phyloP scores from a whole-genome alignment of 1,140 invertebrate genomes.

The Drosophila elegans region DNA sequence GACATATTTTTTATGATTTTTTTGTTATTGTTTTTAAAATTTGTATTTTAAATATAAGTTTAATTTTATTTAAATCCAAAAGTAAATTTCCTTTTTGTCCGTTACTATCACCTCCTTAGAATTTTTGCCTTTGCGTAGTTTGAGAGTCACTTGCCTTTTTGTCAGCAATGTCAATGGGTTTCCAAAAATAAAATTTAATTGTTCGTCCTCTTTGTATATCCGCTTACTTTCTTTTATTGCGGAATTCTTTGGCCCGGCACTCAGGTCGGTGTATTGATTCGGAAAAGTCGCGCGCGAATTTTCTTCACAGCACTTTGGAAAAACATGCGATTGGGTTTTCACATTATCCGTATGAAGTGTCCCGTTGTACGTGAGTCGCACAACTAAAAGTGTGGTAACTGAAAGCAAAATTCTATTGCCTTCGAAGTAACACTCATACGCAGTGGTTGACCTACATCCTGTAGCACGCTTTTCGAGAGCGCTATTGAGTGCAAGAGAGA shows the following conservation, averaged over 20 bases:
- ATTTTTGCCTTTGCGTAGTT: conserved; percentile 17
- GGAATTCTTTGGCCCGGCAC: conserved; percentile 10
- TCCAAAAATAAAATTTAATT: conserved; percentile 61
- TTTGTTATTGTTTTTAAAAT: neutral
- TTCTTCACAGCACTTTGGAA: conserved; percentile 18
- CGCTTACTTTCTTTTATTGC: conserved; percentile 22
- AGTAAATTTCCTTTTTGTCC: conserved; percentile 2
- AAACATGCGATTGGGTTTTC: conserved; percentile 7
- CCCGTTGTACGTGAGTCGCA: conserved; percentile 52
- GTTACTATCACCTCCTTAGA: neutral
- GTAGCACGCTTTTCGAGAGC: conserved; percentile 1
- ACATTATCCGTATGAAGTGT: conserved; percentile 27
- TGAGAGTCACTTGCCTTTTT: conserved; percentile 31
- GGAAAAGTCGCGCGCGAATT: conserved; percentile 60
- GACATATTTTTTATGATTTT: neutral
- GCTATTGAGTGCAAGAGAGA: conserved; percentile 38
- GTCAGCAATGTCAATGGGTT: conserved; percentile 41
- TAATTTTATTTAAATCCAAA: neutral
- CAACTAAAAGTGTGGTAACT: conserved; percentile 54
- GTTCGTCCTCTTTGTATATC: conserved; percentile 17
- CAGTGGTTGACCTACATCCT: conserved; percentile 72
- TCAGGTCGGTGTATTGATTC: conserved; percentile 51
- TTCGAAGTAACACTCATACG: conserved; percentile 65
- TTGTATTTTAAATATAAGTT: no score
- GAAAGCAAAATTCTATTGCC: conserved; percentile 18